phyloP scores from a whole-genome alignment of 2,888 invertebrate species.

The Psylliodes chrysocephalus region DNA sequence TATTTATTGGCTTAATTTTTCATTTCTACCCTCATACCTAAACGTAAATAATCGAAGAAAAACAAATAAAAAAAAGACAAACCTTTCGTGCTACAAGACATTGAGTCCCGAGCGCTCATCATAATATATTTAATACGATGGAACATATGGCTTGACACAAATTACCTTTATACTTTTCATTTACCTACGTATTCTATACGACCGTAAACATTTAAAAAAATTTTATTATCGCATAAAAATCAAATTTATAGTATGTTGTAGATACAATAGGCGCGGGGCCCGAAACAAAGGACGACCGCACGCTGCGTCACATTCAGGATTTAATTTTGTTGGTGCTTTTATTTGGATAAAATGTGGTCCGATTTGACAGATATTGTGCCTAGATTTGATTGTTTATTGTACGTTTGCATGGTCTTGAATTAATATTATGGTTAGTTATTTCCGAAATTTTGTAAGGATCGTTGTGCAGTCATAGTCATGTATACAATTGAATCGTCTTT shows the following conservation, averaged over 20 bases:
- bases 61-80: too few relatives aligned
- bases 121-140: slow-evolving; percentile 37
- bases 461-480: too few relatives aligned
- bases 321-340: slow-evolving; percentile 55
- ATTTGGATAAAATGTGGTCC: slow-evolving; percentile 51
- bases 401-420: slow-evolving; percentile 22
- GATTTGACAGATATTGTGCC: slow-evolving; percentile 53
- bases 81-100: slow-evolving; percentile 25
- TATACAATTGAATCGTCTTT: neutral
- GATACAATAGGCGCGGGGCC: slow-evolving; percentile 51
- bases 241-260: slow-evolving; percentile 51
- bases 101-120: slow-evolving; percentile 14
- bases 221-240: slow-evolving; percentile 52
- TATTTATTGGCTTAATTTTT: too few relatives aligned
- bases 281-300: slow-evolving; percentile 48
- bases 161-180: slow-evolving; percentile 41
- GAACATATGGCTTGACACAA: slow-evolving; percentile 36
- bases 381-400: slow-evolving; percentile 52
- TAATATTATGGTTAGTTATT: neutral
- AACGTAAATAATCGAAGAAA: too few relatives aligned
- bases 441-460: too few relatives aligned
- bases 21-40: too few relatives aligned
- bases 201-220: slow-evolving; percentile 39
- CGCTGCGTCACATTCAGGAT: slow-evolving; percentile 50
- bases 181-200: slow-evolving; percentile 43